Percentiles rank a stretch among this genome's conserved stretches.
Conservation (phyloP, 2,888 invertebrate genomes). For the Andrena bucephala region DNA sequence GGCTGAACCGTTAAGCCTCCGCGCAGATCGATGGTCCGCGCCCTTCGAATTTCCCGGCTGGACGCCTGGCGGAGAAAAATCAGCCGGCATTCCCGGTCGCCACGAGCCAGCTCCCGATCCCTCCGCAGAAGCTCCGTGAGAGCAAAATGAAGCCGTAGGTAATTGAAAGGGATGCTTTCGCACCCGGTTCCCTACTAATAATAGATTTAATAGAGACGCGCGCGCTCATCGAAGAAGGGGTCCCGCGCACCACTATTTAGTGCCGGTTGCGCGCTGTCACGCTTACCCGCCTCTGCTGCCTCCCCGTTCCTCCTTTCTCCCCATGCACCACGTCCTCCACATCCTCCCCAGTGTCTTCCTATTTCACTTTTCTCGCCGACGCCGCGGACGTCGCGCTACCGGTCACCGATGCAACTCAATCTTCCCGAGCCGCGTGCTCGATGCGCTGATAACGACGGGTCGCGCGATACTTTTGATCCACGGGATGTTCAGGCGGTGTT, state of each 20-base stretch:
- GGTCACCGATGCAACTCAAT: not conserved
- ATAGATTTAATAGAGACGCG: slow-evolving; percentile 85
- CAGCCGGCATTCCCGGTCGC: slow-evolving; percentile 6
- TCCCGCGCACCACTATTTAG: slow-evolving; percentile 70
- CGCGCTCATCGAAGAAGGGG: slow-evolving; percentile 84
- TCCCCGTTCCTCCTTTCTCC: slow-evolving; percentile 32
- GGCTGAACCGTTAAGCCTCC: not conserved
- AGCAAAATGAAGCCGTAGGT: slow-evolving; percentile 74
- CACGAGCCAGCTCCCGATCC: slow-evolving; percentile 38
- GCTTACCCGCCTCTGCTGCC: slow-evolving; percentile 89
- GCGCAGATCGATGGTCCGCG: not conserved
- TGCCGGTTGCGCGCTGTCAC: slow-evolving; percentile 89
- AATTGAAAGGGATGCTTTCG: slow-evolving; percentile 83
- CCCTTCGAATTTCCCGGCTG: slow-evolving; percentile 44
- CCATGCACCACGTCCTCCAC: not conserved
- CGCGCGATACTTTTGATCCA: not conserved
- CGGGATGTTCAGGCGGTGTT: no score
- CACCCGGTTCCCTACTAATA: slow-evolving; percentile 79
- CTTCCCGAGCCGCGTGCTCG: not conserved
- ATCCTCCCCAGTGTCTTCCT: not conserved
- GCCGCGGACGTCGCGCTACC: not conserved
- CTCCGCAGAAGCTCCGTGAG: slow-evolving; percentile 56
- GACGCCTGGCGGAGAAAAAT: not conserved
- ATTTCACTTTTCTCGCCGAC: not conserved
- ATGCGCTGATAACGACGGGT: not conserved